Conservation (phyloP, 2,113 vertebrate species). For the Paedocypris sp. region DNA sequence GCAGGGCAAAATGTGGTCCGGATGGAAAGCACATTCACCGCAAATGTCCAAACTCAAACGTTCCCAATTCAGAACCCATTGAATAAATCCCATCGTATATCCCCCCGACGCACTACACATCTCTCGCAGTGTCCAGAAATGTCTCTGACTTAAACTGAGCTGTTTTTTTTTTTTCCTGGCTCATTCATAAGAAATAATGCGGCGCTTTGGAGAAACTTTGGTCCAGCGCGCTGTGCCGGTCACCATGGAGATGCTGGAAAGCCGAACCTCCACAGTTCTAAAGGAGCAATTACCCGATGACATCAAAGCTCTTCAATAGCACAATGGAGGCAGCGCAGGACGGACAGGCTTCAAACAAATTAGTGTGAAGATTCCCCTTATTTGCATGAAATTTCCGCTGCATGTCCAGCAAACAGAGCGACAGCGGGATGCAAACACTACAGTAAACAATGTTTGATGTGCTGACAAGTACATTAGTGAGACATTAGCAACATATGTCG, state of each 20-base stretch:
- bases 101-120: not conserved
- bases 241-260: constrained; percentile 48
- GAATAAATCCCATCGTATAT: too few relatives aligned
- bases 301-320: constrained; percentile 53
- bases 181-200: constrained; percentile 9
- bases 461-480: not conserved
- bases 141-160: not conserved
- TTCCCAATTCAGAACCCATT: too few relatives aligned
- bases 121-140: not conserved
- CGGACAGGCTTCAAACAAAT: constrained; percentile 23
- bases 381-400: constrained; percentile 17
- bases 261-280: constrained; percentile 42
- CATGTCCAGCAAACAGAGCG: not conserved
- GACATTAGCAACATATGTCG: not conserved
- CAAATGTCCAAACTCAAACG: too few relatives aligned
- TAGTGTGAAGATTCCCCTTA: constrained; percentile 15
- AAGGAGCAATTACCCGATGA: constrained; percentile 63
- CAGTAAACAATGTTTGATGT: constrained; percentile 3
- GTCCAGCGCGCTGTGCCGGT: constrained; percentile 38
- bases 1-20: not conserved
- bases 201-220: not conserved
- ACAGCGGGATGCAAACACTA: not conserved
- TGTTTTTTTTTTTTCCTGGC: not conserved
- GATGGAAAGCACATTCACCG: not conserved
- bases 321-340: constrained; percentile 37